Base-by-base conservation (phyloP, 1,140 invertebrate species). In the Atopsyche davidsoni region DNA sequence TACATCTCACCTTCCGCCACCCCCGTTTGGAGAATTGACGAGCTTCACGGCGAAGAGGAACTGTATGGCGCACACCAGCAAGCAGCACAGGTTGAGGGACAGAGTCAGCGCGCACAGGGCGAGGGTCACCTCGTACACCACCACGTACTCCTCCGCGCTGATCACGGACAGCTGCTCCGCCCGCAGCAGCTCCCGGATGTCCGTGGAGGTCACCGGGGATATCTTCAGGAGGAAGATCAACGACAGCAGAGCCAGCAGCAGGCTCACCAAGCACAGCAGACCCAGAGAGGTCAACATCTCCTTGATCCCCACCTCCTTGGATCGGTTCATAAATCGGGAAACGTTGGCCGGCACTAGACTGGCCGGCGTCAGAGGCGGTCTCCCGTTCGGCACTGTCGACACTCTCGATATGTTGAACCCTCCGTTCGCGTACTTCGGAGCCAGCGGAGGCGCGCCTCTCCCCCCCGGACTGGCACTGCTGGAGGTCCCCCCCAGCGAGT, bases 31-130 rank as follows among this genome's bases (percentile, higher is more conserved):
- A 22, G 86, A 85, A 59, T 89, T 85, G 53, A 90, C 81, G 60
- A 96, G 79, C 75, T 93, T 94, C 46, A 93, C 86, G 18, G 89
- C 87, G 67, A 94, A 94, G 58, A 94, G 79, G 75, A 92, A 93
- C 75, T 96, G 92, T 60, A 93, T 91, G 52, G 89, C 86, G 76
- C 91, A 96, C 47, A 96, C 89, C 51, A 96, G 79, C 28, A 94
- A 75, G 65, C 90, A 94, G 72, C 89, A 92, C 13, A 94, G 76
- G 68, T 94, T 90, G 21, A 94, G 70, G 1, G 87, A 89, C 17
- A 94, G 71, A 17, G 90, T 91, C 46, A 94, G 76, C 9, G 90
- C 89, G 63, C 88, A 89, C 51, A 94, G 73, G 4, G 89, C 89
- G 55, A 93, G 73, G 2, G 89, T 91, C 53, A 94, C 89, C 75